Evolutionary conservation across 2,113 vertebrate species (phyloP).

Genomic region (Alosa alosa): DNA sequence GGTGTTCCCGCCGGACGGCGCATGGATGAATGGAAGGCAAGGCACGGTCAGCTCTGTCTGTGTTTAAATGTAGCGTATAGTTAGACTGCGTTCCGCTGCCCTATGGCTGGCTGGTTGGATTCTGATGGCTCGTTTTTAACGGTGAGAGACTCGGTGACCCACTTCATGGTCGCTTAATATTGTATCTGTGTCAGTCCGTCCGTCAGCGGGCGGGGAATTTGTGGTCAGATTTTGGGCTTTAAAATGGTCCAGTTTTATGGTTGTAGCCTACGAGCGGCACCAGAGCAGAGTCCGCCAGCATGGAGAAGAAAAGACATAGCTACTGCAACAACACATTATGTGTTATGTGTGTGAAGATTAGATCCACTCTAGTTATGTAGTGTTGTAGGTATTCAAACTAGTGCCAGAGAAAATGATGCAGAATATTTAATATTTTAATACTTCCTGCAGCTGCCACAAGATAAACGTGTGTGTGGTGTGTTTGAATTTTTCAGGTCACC

Average conservation of each 20-base stretch:
- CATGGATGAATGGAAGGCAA: neutral
- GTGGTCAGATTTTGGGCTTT: neutral
- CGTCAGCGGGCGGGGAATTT: neutral
- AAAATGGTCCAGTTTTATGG: no score
- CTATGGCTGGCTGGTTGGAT: neutral
- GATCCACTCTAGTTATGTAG: no score
- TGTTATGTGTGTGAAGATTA: no score
- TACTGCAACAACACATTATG: no score
- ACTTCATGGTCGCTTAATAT: neutral
- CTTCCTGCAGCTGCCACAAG: neutral
- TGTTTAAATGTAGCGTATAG: neutral
- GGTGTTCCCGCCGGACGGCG: no score
- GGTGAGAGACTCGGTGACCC: neutral
- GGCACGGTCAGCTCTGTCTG: neutral
- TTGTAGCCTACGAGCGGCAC: no score
- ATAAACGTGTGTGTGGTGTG: neutral
- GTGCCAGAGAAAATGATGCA: no score
- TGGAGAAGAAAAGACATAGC: no score
- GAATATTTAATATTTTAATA: neutral
- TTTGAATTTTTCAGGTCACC: neutral
- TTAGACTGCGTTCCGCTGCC: neutral
- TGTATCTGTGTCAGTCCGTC: neutral
- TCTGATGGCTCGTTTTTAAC: neutral
- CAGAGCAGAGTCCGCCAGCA: no score
- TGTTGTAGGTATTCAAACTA: no score